Evolutionary conservation across 1,140 invertebrate genomes (phyloP).

Genomic region (Pseudobourletiella spinata): DNA sequence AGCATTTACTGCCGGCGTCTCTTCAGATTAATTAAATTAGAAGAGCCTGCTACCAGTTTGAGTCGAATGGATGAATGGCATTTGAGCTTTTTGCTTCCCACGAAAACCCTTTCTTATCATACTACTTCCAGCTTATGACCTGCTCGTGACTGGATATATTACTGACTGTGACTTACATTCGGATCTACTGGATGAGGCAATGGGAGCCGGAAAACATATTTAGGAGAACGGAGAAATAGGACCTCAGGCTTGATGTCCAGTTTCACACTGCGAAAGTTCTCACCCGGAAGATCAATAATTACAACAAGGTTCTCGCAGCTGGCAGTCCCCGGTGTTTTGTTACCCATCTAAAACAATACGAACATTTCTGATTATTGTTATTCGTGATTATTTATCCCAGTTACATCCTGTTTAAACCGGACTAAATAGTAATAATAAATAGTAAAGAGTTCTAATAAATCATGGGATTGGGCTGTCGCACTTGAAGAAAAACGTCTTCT

Average conservation of each 20-base stretch:
- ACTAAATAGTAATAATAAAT: too few species aligned
- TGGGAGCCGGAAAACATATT: conserved; percentile 60
- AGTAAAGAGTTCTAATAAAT: too few species aligned
- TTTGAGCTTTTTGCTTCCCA: too few species aligned
- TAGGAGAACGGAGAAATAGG: conserved; percentile 54
- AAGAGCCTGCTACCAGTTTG: too few species aligned
- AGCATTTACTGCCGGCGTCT: too few species aligned
- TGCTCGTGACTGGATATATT: too few species aligned
- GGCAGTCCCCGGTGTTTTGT: conserved; percentile 66
- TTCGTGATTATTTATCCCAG: background rate
- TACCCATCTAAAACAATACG: conserved; percentile 66
- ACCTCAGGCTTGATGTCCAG: conserved; percentile 59
- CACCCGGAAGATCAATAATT: conserved; percentile 60
- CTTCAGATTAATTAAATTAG: too few species aligned
- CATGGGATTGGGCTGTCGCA: too few species aligned
- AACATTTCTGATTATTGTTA: background rate
- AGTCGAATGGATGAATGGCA: too few species aligned
- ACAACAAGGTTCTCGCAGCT: conserved; percentile 80
- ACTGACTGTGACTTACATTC: conserved; percentile 44
- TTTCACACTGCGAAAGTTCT: conserved; percentile 55
- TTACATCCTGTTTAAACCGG: too few species aligned
- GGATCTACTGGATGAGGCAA: conserved; percentile 70
- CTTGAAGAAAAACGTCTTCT: conserved; percentile 76
- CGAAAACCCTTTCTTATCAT: too few species aligned
- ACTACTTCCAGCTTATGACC: too few species aligned